Evolutionary conservation across 2,888 invertebrate species (phyloP).

Genomic region (Perdita meconis): DNA sequence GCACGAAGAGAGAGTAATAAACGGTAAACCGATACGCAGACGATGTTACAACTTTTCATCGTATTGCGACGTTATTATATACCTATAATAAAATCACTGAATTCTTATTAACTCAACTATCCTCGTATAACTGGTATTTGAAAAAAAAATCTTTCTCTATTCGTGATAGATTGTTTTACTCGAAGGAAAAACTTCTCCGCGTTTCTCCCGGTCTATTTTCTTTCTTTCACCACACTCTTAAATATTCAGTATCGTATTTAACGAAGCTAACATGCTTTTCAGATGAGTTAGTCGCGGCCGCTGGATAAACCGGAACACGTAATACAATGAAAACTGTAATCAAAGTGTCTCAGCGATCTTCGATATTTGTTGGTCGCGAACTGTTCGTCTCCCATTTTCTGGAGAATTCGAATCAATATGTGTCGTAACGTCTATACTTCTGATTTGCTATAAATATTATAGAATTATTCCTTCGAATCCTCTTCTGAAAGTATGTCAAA

Average conservation of each 20-base stretch:
- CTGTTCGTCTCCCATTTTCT: background rate
- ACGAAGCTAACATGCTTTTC: slow-evolving; percentile 52
- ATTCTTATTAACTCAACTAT: background rate
- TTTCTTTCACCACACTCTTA: background rate
- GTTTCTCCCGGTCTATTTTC: background rate
- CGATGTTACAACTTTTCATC: slow-evolving; percentile 40
- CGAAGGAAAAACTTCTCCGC: background rate
- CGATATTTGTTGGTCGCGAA: slow-evolving; percentile 3
- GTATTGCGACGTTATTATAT: slow-evolving; percentile 19
- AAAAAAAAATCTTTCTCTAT: background rate
- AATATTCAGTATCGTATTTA: slow-evolving; percentile 23
- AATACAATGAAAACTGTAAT: slow-evolving; percentile 56
- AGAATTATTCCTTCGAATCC: slow-evolving; percentile 45
- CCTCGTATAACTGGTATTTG: background rate
- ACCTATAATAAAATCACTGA: background rate
- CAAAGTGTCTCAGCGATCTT: slow-evolving; percentile 24
- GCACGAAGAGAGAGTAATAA: slow-evolving; percentile 34
- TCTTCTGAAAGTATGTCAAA: slow-evolving; percentile 42
- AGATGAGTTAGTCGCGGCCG: slow-evolving; percentile 52
- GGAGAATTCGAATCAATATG: slow-evolving; percentile 11
- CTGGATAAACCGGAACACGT: slow-evolving; percentile 48
- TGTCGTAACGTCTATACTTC: slow-evolving; percentile 9
- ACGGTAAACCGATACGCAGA: slow-evolving; percentile 31
- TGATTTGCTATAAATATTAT: slow-evolving; percentile 28
- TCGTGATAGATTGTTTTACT: background rate